Conservation (phyloP, 2,113 vertebrate genomes). For the Carassius gibelio region DNA sequence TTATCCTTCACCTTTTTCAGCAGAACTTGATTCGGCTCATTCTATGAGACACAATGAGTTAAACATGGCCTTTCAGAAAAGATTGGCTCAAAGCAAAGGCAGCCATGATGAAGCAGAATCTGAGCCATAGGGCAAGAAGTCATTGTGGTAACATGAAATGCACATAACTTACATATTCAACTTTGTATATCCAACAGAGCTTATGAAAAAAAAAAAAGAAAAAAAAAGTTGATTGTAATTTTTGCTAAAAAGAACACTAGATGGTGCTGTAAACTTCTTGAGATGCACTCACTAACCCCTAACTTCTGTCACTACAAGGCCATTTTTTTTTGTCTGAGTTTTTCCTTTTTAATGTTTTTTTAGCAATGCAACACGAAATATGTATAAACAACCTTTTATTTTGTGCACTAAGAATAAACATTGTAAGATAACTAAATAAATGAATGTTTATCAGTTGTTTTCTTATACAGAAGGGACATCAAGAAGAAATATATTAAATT, state of each 20-base stretch:
- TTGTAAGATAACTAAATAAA: not conserved
- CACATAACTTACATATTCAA: not conserved
- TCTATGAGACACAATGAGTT: slow-evolving; percentile 35
- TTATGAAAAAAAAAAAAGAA: not conserved
- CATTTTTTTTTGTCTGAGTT: not conserved
- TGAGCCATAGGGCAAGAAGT: not conserved
- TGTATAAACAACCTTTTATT: not conserved
- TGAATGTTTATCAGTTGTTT: not conserved
- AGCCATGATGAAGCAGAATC: not conserved
- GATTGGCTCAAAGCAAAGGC: not conserved
- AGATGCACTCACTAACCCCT: not conserved
- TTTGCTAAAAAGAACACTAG: not conserved
- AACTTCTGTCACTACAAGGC: slow-evolving; percentile 1
- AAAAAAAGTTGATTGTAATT: not conserved
- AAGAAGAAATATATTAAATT: not conserved
- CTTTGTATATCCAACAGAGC: not conserved
- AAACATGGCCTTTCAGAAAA: slow-evolving; percentile 27
- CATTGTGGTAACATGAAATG: not conserved
- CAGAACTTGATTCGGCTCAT: not conserved
- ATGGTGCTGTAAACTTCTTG: not conserved
- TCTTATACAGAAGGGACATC: not conserved
- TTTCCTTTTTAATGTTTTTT: not conserved
- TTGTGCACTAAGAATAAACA: not conserved
- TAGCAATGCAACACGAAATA: not conserved
- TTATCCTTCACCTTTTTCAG: not conserved